These are phyloP conservation scores for Ciconia nigra DNA, from an alignment of 2,797 vertebrate species.

Conservation along the genomic window DNA sequence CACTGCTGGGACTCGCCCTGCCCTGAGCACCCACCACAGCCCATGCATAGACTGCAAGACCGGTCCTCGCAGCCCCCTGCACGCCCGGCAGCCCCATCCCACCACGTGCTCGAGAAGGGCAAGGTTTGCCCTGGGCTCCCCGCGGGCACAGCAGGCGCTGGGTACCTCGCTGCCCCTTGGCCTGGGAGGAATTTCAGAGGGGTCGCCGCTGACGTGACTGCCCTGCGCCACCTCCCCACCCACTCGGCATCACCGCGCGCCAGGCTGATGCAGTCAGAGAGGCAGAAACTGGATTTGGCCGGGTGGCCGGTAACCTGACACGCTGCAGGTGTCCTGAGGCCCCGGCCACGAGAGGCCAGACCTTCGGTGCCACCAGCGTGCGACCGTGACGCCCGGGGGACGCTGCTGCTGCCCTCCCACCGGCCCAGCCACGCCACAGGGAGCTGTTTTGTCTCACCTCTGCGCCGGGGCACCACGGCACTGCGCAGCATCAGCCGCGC, in stretches of 20 bases:
- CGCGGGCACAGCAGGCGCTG: not conserved
- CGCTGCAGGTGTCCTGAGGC: not conserved
- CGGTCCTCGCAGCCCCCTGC: too few species aligned
- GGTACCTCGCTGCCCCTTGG: too few species aligned
- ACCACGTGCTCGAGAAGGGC: fast-evolving
- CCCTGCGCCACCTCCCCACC: not conserved
- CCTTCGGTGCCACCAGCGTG: not conserved
- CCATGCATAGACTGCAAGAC: not conserved
- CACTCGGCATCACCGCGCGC: not conserved
- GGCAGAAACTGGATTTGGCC: not conserved
- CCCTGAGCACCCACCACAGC: not conserved
- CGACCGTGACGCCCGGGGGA: not conserved
- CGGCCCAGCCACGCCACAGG: fast-evolving
- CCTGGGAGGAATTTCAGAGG: not conserved
- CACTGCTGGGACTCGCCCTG: not conserved
- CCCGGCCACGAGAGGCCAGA: not conserved
- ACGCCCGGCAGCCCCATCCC: not conserved
- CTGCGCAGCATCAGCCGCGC: not conserved
- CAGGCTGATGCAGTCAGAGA: not conserved
- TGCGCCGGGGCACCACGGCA: not conserved
- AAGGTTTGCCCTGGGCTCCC: not conserved
- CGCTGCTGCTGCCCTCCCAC: not conserved
- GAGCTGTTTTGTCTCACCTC: not conserved
- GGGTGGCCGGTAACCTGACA: not conserved
- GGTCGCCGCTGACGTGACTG: not conserved